Percentiles rank a stretch among this genome's conserved stretches.
These are phyloP conservation scores for Dione juno DNA, from an alignment of 2,888 invertebrate species.

Conservation along the genomic window DNA sequence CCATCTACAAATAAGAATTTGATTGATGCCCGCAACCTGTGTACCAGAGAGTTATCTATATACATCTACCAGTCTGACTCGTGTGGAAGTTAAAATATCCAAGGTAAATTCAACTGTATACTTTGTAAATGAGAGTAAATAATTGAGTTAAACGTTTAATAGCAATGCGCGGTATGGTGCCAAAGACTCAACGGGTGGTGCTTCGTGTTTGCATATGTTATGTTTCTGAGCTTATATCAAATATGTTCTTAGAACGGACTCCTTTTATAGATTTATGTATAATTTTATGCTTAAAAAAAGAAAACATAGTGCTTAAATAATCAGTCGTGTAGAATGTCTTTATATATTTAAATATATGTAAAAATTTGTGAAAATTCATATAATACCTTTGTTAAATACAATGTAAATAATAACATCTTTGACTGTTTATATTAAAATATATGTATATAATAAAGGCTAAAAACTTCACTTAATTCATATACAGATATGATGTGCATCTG, in stretches of 20 bases:
- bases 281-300: neutral
- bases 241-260: conserved; percentile 53
- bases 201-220: conserved; percentile 75
- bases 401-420: too few relatives aligned
- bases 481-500: too few relatives aligned
- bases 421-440: too few relatives aligned
- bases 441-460: too few relatives aligned
- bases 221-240: conserved; percentile 72
- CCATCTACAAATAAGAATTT: conserved; percentile 69
- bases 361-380: too few relatives aligned
- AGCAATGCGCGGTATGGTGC: conserved; percentile 60
- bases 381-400: too few relatives aligned
- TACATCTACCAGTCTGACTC: conserved; percentile 32
- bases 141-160: conserved; percentile 10
- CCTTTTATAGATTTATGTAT: conserved; percentile 21
- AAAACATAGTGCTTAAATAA: neutral
- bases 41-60: conserved; percentile 47
- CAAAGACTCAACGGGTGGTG: conserved; percentile 69
- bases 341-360: neutral
- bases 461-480: too few relatives aligned
- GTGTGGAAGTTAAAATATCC: conserved; percentile 5
- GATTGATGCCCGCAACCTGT: conserved; percentile 63
- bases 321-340: neutral
- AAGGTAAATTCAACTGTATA: conserved; percentile 50
- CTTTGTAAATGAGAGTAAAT: conserved; percentile 37